A percentile compares a stretch with the other conserved stretches of the same genome.
Evolutionary conservation across 2,888 invertebrate genomes (phyloP).

Genomic region (Metallyticus violacea): DNA sequence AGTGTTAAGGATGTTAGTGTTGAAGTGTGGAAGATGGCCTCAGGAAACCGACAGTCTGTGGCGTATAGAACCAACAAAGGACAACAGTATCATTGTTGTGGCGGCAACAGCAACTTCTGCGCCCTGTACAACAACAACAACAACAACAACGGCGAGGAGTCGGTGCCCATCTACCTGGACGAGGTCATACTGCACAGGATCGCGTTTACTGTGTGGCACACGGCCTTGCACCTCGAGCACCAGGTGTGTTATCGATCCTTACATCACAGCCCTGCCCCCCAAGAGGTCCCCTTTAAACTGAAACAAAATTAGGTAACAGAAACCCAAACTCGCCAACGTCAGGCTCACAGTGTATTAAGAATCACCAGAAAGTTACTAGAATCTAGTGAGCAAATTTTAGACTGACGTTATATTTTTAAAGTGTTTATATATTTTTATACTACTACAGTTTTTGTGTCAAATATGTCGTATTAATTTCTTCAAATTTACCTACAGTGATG

Average conservation of each 20-base stretch:
- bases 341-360: not conserved
- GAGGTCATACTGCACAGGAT: constrained; percentile 65
- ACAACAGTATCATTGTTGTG: constrained; percentile 34
- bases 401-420: no score
- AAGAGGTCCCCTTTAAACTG: not conserved
- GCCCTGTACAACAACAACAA: constrained; percentile 32
- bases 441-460: no score
- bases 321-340: not conserved
- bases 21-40: not conserved
- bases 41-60: not conserved
- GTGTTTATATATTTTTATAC: no score
- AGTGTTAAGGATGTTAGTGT: not conserved
- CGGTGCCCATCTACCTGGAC: constrained; percentile 47
- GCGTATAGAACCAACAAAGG: not conserved
- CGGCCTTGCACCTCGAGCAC: constrained; percentile 64
- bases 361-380: not conserved
- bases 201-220: constrained; percentile 73
- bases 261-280: not conserved
- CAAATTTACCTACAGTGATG: no score
- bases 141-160: constrained; percentile 37
- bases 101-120: constrained; percentile 41
- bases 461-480: no score
- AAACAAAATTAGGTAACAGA: not conserved
- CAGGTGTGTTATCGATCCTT: not conserved
- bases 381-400: not conserved